Conservation (phyloP, 1,140 invertebrate species). For the Drosophila busckii region DNA sequence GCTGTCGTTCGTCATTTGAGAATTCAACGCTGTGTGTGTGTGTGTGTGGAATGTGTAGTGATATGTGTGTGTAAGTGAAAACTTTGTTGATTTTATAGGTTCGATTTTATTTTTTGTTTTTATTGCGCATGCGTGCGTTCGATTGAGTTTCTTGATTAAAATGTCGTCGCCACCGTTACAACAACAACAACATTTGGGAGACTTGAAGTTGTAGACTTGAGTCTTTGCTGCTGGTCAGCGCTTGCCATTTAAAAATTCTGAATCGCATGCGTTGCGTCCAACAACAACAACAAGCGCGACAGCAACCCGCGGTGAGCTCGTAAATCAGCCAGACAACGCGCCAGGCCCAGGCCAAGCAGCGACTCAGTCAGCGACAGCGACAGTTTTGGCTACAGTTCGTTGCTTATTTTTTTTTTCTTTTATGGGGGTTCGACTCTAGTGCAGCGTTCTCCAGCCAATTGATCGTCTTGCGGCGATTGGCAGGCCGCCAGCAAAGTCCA, state of each 20-base stretch:
- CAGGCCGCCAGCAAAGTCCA: conserved; percentile 41
- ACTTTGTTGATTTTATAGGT: conserved; percentile 58
- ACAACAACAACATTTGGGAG: conserved; percentile 13
- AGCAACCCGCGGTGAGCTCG: conserved; percentile 64
- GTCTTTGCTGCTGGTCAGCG: conserved; percentile 51
- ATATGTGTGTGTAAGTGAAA: conserved; percentile 44
- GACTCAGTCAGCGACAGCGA: conserved; percentile 58
- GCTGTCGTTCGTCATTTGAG: conserved; percentile 8
- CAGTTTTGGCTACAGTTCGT: conserved; percentile 60
- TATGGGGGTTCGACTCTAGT: conserved; percentile 49
- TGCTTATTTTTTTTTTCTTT: too few relatives aligned
- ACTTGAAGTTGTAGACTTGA: conserved; percentile 12
- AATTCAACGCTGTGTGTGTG: conserved; percentile 14
- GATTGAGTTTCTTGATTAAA: conserved; percentile 78
- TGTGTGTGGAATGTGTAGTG: conserved; percentile 1
- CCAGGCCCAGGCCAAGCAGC: too few relatives aligned
- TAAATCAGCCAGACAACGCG: conserved; percentile 70
- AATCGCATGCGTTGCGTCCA: conserved; percentile 77
- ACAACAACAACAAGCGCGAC: conserved; percentile 5
- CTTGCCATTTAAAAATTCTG: conserved; percentile 73
- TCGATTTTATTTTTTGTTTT: conserved; percentile 72
- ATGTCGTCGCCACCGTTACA: conserved; percentile 59
- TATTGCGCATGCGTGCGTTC: conserved; percentile 79
- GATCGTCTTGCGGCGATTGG: conserved; percentile 69
- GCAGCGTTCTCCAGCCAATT: conserved; percentile 50